These are phyloP conservation scores for Eupeodes luniger DNA, from an alignment of 2,888 invertebrate genomes.

Conservation along the genomic window DNA sequence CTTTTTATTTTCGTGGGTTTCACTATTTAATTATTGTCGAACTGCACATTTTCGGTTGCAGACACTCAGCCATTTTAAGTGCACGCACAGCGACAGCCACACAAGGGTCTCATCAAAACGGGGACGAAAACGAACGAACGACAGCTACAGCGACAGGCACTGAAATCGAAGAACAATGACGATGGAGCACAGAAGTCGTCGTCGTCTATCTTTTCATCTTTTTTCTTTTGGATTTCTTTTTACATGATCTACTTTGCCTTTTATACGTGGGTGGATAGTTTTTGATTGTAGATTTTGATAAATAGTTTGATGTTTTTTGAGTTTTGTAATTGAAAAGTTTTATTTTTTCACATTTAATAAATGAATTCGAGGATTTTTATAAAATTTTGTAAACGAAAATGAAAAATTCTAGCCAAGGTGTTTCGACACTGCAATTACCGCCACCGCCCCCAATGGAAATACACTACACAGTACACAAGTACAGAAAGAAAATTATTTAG, in stretches of 20 bases:
- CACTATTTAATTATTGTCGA: constrained; percentile 71
- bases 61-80: constrained; percentile 77
- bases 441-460: constrained; percentile 75
- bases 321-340: background rate
- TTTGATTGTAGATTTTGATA: background rate
- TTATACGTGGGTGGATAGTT: constrained; percentile 54
- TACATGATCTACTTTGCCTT: constrained; percentile 59
- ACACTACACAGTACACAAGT: constrained; percentile 44
- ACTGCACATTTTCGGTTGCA: constrained; percentile 75
- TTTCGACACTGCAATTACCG: constrained; percentile 73
- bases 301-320: background rate
- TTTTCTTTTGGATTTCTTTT: constrained; percentile 20
- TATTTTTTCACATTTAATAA: constrained; percentile 51
- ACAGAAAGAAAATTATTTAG: constrained; percentile 58
- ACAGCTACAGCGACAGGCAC: constrained; percentile 46
- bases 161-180: constrained; percentile 65
- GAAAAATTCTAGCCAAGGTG: constrained; percentile 58
- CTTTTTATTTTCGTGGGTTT: constrained; percentile 34
- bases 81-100: constrained; percentile 71
- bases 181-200: constrained; percentile 44
- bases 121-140: constrained; percentile 48
- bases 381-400: constrained; percentile 50
- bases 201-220: constrained; percentile 41
- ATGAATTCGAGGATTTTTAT: constrained; percentile 22
- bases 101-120: constrained; percentile 59